Evolutionary conservation across 2,888 invertebrate species (phyloP).

Genomic region (Eristalis intricaria): DNA sequence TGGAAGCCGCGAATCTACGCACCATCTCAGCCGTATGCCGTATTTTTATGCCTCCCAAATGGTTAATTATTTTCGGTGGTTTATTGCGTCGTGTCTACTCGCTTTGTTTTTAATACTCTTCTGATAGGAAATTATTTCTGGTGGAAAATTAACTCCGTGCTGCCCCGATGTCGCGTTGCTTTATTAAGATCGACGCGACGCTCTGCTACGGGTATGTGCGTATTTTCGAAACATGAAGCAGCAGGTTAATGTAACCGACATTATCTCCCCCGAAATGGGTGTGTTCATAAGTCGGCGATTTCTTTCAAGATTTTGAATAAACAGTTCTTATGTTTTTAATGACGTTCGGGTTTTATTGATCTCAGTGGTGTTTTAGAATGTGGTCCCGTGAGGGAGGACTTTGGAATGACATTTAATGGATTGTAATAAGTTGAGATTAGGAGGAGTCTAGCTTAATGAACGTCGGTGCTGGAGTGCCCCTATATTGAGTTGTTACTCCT

Average conservation of each 20-base stretch:
- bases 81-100: not conserved
- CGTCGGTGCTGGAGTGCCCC: not conserved
- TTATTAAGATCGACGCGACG: not conserved
- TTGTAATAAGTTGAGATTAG: not conserved
- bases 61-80: slow-evolving; percentile 44
- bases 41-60: slow-evolving; percentile 39
- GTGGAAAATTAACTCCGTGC: slow-evolving; percentile 32
- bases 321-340: not conserved
- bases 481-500: not conserved
- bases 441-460: not conserved
- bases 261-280: not conserved
- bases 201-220: not conserved
- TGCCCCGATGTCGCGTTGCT: not conserved
- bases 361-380: slow-evolving; percentile 13
- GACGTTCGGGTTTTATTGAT: slow-evolving; percentile 5
- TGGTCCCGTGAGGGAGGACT: not conserved
- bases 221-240: slow-evolving; percentile 16
- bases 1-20: slow-evolving; percentile 9
- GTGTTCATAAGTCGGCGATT: slow-evolving; percentile 11
- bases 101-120: not conserved
- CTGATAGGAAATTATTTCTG: slow-evolving; percentile 37
- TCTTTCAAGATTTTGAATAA: slow-evolving; percentile 1
- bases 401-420: not conserved
- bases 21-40: not conserved
- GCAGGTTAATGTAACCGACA: slow-evolving; percentile 28